Base-by-base conservation (phyloP, 1,140 invertebrate genomes). In the Oncopeltus fasciatus region DNA sequence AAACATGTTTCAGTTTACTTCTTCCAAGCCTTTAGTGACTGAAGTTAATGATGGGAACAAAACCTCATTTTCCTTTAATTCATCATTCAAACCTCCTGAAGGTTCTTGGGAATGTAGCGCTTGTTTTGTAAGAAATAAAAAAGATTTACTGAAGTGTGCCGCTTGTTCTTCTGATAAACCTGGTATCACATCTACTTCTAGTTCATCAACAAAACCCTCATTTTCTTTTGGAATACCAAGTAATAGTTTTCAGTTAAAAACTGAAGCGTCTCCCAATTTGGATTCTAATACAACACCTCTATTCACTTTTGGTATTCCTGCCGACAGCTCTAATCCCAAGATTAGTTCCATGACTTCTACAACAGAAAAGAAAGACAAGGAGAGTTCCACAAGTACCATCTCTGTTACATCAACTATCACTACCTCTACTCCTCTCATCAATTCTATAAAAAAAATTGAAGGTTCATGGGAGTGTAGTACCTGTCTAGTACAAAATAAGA, bases 401-500 rank as follows among this genome's bases (percentile, higher is more conserved):
- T 38, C 31, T 14, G n/a, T n/a, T n/a, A 8, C 31, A 38, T 38
- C 31, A 38, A 14, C 24, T 53, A 12, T 53, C 9, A 53, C 49
- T 24, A 27, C 49, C 26, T 24, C 49, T 53, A 24, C 49, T 9
- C 49, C 49, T 1, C 20, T 53, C 2, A 24, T 53, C 16, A 53
- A 53, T 53, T 53, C 49, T 26, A 24, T 77, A 69, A 78, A 78
- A 64, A 73, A 76, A 63, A 70, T 73, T 11, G 67, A 73, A 66
- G 75, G 76, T 31, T 65, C 74, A 60, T 85, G 83, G 83, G 76
- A 73, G 62, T 85, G 83, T 70, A 74, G 76, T 43, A 71, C 73
- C 14, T 85, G 83, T 66, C 77, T 81, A 74, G 65, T 84, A 3
- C 72, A 72, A 62, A 85, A 85, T 67, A 78, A 80, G 43, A 63